A percentile compares a stretch with the other conserved stretches of the same genome.
phyloP scores from a whole-genome alignment of 2,797 vertebrate species.

The Sebastes iracundus region DNA sequence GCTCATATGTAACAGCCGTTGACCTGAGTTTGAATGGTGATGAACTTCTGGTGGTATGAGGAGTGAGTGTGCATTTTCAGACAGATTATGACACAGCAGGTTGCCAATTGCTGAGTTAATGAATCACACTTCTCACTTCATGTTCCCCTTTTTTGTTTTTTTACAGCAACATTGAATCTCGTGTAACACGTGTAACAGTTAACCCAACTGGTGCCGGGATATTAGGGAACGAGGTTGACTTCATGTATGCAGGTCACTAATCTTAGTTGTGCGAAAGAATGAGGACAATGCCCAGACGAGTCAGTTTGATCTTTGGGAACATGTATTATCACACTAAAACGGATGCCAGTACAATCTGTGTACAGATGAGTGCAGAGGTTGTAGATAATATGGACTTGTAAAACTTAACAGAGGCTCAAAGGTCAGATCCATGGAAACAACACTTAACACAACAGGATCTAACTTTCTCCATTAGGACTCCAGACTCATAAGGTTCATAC shows the following conservation, averaged over 20 bases:
- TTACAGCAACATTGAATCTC: not conserved
- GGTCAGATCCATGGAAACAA: constrained; percentile 10
- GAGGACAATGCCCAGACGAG: not conserved
- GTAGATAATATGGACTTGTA: constrained; percentile 13
- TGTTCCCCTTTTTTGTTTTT: constrained; percentile 2
- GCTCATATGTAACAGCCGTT: not conserved
- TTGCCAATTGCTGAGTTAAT: constrained; percentile 36
- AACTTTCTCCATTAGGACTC: no score
- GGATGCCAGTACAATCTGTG: constrained; percentile 4
- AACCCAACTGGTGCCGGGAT: no score
- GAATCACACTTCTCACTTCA: constrained; percentile 26
- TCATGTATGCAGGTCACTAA: not conserved
- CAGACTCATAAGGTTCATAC: not conserved
- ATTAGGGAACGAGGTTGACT: not conserved
- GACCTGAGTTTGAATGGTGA: not conserved
- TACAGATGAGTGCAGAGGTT: not conserved
- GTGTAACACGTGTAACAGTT: not conserved
- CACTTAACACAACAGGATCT: not conserved
- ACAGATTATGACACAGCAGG: constrained; percentile 42
- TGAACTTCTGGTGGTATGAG: not conserved
- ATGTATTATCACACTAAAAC: not conserved
- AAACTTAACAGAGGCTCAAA: constrained; percentile 29
- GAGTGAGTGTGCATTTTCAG: constrained; percentile 11
- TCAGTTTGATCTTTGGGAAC: not conserved
- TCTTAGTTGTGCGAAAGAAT: not conserved